phyloP scores from a whole-genome alignment of 2,113 vertebrate genomes.

The Sinocyclocheilus rhinocerous region DNA sequence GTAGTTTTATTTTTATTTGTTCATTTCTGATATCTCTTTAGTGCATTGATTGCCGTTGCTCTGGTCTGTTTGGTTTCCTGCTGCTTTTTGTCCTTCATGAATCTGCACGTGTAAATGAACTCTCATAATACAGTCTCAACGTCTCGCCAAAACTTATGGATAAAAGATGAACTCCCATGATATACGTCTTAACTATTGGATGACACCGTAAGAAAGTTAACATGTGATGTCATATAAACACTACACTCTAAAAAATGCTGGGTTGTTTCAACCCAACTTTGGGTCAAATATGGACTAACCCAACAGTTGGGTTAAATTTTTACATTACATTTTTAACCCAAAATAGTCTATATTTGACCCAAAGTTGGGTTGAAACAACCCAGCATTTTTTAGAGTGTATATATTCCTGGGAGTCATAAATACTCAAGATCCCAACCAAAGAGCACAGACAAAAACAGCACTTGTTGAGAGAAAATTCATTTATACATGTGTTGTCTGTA shows the following conservation, averaged over 20 bases:
- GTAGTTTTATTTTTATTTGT: conserved; percentile 53
- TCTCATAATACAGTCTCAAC: background rate
- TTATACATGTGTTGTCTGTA: background rate
- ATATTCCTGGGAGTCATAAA: background rate
- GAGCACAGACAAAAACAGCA: background rate
- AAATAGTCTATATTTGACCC: no score
- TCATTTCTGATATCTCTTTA: conserved; percentile 51
- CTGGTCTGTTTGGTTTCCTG: conserved; percentile 53
- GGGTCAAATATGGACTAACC: no score
- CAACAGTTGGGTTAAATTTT: no score
- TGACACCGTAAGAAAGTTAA: background rate
- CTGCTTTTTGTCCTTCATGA: conserved; percentile 54
- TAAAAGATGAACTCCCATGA: no score
- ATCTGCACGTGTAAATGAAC: conserved; percentile 58
- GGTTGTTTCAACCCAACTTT: no score
- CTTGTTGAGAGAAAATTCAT: background rate
- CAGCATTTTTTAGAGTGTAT: no score
- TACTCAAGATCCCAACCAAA: conserved; percentile 11
- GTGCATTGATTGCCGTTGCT: conserved; percentile 66
- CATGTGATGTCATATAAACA: no score
- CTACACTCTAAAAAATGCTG: no score
- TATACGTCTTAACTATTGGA: background rate
- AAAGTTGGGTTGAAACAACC: no score
- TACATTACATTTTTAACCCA: no score
- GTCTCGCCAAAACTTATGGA: background rate